Conservation (phyloP, 2,797 vertebrate species). For the Choloepus didactylus region DNA sequence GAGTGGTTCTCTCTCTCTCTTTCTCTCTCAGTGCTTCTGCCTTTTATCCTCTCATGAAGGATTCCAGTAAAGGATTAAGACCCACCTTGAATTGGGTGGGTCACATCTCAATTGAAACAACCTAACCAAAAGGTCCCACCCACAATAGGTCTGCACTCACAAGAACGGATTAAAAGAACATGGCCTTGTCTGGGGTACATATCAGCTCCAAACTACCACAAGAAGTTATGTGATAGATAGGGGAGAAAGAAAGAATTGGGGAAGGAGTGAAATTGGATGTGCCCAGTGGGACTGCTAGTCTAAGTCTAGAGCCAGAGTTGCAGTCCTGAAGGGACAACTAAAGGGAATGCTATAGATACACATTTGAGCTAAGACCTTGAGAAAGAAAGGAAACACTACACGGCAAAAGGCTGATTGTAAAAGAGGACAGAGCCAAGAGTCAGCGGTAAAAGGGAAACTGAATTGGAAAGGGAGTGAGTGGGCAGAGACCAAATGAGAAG, state of each 20-base stretch:
- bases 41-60: too few relatives aligned
- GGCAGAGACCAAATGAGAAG: neutral
- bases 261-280: neutral
- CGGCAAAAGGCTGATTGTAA: slow-evolving; percentile 14
- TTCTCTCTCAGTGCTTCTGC: too few relatives aligned
- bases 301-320: neutral
- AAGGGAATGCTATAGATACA: neutral
- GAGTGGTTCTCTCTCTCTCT: too few relatives aligned
- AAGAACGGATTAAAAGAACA: too few relatives aligned
- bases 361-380: neutral
- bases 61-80: too few relatives aligned
- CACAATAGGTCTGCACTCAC: too few relatives aligned
- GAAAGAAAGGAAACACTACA: neutral
- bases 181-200: too few relatives aligned
- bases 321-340: neutral
- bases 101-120: too few relatives aligned
- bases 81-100: too few relatives aligned
- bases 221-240: too few relatives aligned
- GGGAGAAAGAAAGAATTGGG: neutral
- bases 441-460: slow-evolving; percentile 14
- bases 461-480: slow-evolving; percentile 22
- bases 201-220: too few relatives aligned
- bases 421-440: neutral
- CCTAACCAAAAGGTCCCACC: too few relatives aligned
- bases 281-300: neutral